Base-by-base conservation (phyloP, 2,113 vertebrate species). In the Sinosuthora webbiana region DNA sequence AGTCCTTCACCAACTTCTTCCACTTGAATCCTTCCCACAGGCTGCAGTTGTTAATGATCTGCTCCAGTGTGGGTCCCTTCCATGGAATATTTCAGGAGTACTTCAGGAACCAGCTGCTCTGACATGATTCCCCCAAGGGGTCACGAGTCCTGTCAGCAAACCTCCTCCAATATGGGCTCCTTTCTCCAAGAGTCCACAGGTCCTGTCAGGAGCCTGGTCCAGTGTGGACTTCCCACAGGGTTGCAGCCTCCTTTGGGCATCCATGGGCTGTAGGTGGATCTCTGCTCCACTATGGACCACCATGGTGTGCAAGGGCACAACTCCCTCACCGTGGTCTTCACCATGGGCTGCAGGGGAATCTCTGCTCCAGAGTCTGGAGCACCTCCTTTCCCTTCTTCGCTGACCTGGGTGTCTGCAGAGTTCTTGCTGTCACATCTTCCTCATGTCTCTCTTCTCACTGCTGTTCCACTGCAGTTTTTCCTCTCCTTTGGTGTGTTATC, bases 251-350 rank as follows among this genome's bases (percentile, higher is more conserved):
- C 45, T 76, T 17, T 57, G 41, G 21, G 24, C 28, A 60, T 12
- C 35, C 31, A 19, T 6, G 8, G 33, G 49, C 33, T 64, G 39
- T 11, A 49, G 20, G 52, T 50, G 33, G 13, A 44, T 57, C 25
- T 67, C 39, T 70, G 56, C 23, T 70, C 23, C 35, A 5, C 10
- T 19, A 2, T 9, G 6, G 14, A 47, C 6, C 6, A 7, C 18
- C 37, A 7, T 7, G 22, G 42, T 11, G 28, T 63, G n/a, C 2
- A 0, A 22, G 2, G 1, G 3, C 7, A 37, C 22, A 76, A 1
- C 22, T 49, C 16, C 23, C 5, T 57, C 25, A 37, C 11, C 0
- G 0, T 7, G 13, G 7, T 35, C 37, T 52, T 30, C 42, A 33
- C 18, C 20, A 6, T 0, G 0, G 42, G 4, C 3, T 83, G 60